These are phyloP conservation scores for Yponomeuta malinellus DNA, from an alignment of 2,888 invertebrate genomes.

Conservation along the genomic window DNA sequence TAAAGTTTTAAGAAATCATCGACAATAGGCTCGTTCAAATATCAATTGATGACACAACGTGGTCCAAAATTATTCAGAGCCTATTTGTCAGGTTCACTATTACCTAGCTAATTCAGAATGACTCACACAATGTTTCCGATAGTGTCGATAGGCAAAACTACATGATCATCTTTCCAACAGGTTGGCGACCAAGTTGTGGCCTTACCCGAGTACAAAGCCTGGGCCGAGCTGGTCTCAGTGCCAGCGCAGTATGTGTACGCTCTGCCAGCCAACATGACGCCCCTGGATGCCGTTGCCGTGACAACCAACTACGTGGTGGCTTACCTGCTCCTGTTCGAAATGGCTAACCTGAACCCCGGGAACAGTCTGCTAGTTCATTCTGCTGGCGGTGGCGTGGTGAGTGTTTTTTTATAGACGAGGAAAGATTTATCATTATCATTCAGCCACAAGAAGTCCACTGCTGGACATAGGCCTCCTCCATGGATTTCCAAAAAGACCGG, in stretches of 20 bases:
- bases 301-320: constrained; percentile 92
- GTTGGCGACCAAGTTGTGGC: constrained; percentile 89
- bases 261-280: constrained; percentile 83
- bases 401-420: constrained; percentile 41
- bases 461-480: too few relatives aligned
- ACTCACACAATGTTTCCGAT: too few relatives aligned
- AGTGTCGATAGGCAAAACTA: too few relatives aligned
- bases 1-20: not conserved
- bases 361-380: constrained; percentile 90
- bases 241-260: constrained; percentile 88
- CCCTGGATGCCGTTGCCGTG: constrained; percentile 87
- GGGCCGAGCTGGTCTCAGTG: constrained; percentile 89
- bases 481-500: too few relatives aligned
- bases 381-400: constrained; percentile 92
- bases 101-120: not conserved
- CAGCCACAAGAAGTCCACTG: too few relatives aligned
- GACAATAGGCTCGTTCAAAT: not conserved
- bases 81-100: not conserved
- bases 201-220: constrained; percentile 88
- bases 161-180: constrained; percentile 47
- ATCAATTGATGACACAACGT: not conserved
- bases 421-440: too few relatives aligned
- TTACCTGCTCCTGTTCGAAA: constrained; percentile 88
- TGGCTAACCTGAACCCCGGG: constrained; percentile 85
- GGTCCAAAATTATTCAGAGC: not conserved